A percentile compares a stretch with the other conserved stretches of the same genome.
Evolutionary conservation across 2,113 vertebrate species (phyloP).

Genomic region (Anhinga rufa): DNA sequence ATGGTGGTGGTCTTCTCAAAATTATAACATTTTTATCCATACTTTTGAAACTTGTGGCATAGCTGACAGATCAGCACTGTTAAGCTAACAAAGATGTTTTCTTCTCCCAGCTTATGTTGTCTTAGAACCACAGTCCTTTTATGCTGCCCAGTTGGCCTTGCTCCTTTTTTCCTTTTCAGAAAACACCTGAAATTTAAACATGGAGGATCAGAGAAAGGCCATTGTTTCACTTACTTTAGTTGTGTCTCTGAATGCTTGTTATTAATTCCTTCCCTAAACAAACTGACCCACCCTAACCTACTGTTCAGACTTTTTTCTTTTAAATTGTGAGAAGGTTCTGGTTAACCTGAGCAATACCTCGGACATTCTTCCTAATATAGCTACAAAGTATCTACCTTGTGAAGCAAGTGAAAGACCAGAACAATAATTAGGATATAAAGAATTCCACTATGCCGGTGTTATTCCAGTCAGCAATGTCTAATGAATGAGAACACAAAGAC

Average conservation of each 20-base stretch:
- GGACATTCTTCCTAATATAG: background rate
- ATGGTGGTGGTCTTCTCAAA: background rate
- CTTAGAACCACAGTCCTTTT: background rate
- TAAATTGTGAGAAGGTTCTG: background rate
- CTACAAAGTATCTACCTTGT: slow-evolving; percentile 14
- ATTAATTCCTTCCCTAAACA: background rate
- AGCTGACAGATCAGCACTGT: background rate
- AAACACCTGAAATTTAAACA: background rate
- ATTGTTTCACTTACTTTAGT: background rate
- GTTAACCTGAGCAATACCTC: slow-evolving; percentile 1
- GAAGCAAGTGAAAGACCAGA: slow-evolving; percentile 18
- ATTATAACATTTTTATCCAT: background rate
- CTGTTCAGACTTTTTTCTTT: background rate
- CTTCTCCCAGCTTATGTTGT: background rate
- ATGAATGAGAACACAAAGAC: slow-evolving; percentile 53
- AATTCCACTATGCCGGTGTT: background rate
- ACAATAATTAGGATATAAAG: slow-evolving; percentile 18
- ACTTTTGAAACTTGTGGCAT: background rate
- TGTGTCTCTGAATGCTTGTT: background rate
- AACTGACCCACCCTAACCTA: background rate
- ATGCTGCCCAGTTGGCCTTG: background rate
- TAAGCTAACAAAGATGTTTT: background rate
- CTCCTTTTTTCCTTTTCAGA: background rate
- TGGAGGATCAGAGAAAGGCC: background rate
- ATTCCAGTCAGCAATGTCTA: slow-evolving; percentile 39